These are phyloP conservation scores for Meriones unguiculatus DNA, from an alignment of 2,113 vertebrate genomes.

Conservation along the genomic window DNA sequence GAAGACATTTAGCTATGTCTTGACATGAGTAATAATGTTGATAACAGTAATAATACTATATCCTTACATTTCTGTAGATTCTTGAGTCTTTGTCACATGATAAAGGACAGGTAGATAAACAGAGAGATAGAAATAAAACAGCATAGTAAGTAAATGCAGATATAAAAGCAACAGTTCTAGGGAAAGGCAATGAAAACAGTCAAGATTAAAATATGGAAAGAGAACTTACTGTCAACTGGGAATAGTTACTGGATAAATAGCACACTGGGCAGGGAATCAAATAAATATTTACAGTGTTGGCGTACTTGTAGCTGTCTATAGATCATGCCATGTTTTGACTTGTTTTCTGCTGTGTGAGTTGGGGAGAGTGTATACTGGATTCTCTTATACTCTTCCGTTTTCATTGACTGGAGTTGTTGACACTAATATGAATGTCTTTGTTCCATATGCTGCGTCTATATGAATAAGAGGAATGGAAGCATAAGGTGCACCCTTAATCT, in stretches of 20 bases:
- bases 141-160: not conserved
- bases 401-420: not conserved
- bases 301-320: not conserved
- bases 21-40: not conserved
- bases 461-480: not conserved
- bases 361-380: not conserved
- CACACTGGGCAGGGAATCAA: not conserved
- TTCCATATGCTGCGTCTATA: not conserved
- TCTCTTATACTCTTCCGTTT: not conserved
- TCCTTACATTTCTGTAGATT: conserved; percentile 24
- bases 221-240: not conserved
- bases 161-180: not conserved
- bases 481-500: not conserved
- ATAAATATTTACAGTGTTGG: not conserved
- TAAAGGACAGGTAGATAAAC: conserved; percentile 10
- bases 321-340: conserved; percentile 7
- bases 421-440: not conserved
- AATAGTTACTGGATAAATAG: conserved; percentile 25
- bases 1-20: conserved; percentile 28
- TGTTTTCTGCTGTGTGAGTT: not conserved
- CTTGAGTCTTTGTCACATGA: conserved; percentile 28
- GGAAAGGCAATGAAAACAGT: conserved; percentile 29
- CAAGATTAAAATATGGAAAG: conserved; percentile 44
- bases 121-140: not conserved
- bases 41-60: not conserved